Percentiles rank a stretch among this genome's conserved stretches.
Conservation (phyloP, 2,888 invertebrate genomes). For the Ophion ellenae region DNA sequence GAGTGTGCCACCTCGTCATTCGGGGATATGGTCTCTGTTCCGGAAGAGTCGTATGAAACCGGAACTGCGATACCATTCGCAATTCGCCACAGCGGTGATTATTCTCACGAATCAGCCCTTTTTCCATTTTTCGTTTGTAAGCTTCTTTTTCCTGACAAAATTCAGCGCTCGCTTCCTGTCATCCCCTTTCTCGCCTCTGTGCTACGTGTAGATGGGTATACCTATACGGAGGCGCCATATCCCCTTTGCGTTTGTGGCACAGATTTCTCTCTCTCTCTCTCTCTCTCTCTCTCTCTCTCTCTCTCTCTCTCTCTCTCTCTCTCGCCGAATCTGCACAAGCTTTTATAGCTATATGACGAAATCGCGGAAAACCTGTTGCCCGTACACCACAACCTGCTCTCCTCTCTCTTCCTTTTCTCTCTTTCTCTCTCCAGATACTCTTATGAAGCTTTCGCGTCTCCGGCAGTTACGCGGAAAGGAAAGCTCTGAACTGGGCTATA, state of each 20-base stretch:
- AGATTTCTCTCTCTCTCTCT: slow-evolving; percentile 19
- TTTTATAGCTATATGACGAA: slow-evolving; percentile 56
- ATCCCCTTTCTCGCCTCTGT: slow-evolving; percentile 32
- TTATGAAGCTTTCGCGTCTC: slow-evolving; percentile 55
- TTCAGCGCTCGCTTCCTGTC: slow-evolving; percentile 32
- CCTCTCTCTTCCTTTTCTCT: slow-evolving; percentile 14
- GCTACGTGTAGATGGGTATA: not conserved
- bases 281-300: slow-evolving; percentile 24
- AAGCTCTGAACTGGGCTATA: slow-evolving; percentile 35
- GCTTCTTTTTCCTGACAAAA: slow-evolving; percentile 22
- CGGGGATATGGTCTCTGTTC: slow-evolving; percentile 34
- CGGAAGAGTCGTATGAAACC: slow-evolving; percentile 44
- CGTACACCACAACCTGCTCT: slow-evolving; percentile 35
- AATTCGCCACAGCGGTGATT: slow-evolving; percentile 57
- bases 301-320: slow-evolving; percentile 25
- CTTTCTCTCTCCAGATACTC: slow-evolving; percentile 15
- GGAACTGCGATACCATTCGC: slow-evolving; percentile 45
- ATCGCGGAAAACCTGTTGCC: slow-evolving; percentile 71
- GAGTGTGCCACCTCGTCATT: slow-evolving; percentile 23
- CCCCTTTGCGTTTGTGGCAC: slow-evolving; percentile 1
- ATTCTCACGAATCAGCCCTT: slow-evolving; percentile 57
- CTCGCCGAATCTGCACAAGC: slow-evolving; percentile 14
- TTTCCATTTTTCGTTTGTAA: slow-evolving; percentile 33
- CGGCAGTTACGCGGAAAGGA: slow-evolving; percentile 46
- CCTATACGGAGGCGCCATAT: slow-evolving; percentile 5